phyloP scores from a whole-genome alignment of 2,888 invertebrate species.

The Trimorus sp. region DNA sequence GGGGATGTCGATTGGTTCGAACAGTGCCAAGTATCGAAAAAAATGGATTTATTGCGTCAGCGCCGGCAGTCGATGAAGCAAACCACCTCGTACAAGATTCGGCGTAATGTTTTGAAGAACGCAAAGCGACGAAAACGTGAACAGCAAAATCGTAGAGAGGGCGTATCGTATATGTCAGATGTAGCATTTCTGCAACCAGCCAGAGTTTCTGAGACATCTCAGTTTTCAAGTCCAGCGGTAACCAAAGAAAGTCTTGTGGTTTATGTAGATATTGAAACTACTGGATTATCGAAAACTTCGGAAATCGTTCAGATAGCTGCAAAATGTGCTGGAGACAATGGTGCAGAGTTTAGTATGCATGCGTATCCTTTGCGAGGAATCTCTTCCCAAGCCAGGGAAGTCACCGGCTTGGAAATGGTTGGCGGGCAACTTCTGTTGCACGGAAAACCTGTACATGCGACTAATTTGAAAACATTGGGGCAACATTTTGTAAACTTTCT shows the following conservation, averaged over 20 bases:
- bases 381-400: neutral
- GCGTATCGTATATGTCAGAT: slow-evolving; percentile 29
- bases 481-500: too few relatives aligned
- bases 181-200: slow-evolving; percentile 33
- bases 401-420: slow-evolving; percentile 33
- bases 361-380: slow-evolving; percentile 33
- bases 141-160: slow-evolving; percentile 16
- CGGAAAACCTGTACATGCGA: slow-evolving; percentile 3
- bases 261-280: slow-evolving; percentile 47
- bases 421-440: slow-evolving; percentile 36
- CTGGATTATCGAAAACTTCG: slow-evolving; percentile 21
- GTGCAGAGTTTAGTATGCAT: slow-evolving; percentile 10
- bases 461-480: slow-evolving; percentile 5
- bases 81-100: slow-evolving; percentile 7
- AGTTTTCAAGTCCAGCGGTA: neutral
- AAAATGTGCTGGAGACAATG: slow-evolving; percentile 20
- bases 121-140: slow-evolving; percentile 1
- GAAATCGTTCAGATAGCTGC: slow-evolving; percentile 52
- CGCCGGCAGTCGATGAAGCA: neutral
- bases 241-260: neutral
- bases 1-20: neutral
- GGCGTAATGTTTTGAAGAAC: neutral
- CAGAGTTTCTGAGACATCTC: neutral
- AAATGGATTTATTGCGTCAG: slow-evolving; percentile 8
- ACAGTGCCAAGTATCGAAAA: slow-evolving; percentile 1